Conservation (phyloP, 2,888 invertebrate species). For the Myathropa florea region DNA sequence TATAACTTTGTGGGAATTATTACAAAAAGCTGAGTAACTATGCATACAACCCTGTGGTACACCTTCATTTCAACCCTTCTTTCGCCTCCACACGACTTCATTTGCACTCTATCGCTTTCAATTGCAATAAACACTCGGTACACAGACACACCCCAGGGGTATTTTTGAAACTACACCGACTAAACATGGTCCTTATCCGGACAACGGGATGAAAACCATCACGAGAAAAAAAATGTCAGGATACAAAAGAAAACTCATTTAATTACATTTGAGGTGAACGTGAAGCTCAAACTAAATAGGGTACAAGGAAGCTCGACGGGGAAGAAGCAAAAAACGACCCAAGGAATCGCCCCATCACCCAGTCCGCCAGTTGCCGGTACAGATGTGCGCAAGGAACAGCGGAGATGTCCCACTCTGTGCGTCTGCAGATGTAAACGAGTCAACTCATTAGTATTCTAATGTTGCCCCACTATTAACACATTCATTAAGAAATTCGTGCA, state of each 20-base stretch:
- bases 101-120: background rate
- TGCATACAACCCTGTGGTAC: background rate
- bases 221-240: constrained; percentile 10
- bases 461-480: constrained; percentile 62
- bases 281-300: constrained; percentile 27
- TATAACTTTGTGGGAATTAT: background rate
- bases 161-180: background rate
- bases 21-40: background rate
- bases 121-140: background rate
- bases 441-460: constrained; percentile 69
- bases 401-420: background rate
- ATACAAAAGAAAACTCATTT: constrained; percentile 42
- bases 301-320: constrained; percentile 17
- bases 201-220: background rate
- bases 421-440: constrained; percentile 43
- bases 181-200: background rate
- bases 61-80: background rate
- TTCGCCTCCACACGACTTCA: background rate
- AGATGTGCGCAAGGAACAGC: background rate
- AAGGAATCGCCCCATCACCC: constrained; percentile 23
- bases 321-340: constrained; percentile 11
- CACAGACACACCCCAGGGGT: background rate
- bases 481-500: constrained; percentile 66
- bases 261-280: constrained; percentile 61
- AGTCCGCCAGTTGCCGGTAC: background rate